Base-by-base conservation (phyloP, 2,113 vertebrate species). In the Leucosticte australis region DNA sequence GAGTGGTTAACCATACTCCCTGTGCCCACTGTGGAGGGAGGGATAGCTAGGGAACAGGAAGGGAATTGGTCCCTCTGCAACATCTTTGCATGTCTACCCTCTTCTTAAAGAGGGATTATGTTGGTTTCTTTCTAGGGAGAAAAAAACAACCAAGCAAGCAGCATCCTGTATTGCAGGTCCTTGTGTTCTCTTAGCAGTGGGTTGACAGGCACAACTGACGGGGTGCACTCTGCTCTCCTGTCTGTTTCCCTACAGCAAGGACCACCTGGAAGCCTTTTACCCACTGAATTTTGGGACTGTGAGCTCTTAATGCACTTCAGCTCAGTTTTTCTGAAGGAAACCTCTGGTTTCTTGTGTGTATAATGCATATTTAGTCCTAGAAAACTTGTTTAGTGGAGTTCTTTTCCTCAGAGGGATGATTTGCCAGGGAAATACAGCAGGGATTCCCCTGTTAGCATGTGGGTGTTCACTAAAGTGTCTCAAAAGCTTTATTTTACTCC, bases 401-500 rank as follows among this genome's bases (percentile, higher is more conserved):
- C 11, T 19, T 23, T 88, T 77, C 70, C 67, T 93, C 60, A 41
- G 44, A 35, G 21, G 62, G 15, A 37, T 83, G 60, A 87, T 33
- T 27, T 47, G 9, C 62, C 42, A 68, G 56, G 86, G 82, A 93
- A 88, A 70, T 90, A 55, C 57, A 47, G 37, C 49, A 88, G 56
- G 60, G 44, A 59, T 85, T 96, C 65, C 74, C 87, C 95, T 95
- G 35, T n/a, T 89, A 83, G 89, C 77, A 53, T 46, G 50, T 55
- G 21, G 6, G 3, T 5, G 22, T 89, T 90, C 79, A 74, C 62
- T 68, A 11, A 89, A 85, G 39, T 41, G 33, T 78, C 73, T 55
- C 90, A 82, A 57, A 90, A 95, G 50, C 64, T 82, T 46, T 49
- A 19, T 67, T 79, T 49, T 69, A 4, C 55, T 94, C 47, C 37